Evolutionary conservation across 2,113 vertebrate genomes (phyloP).

Genomic region (Porphyrio hochstetteri): DNA sequence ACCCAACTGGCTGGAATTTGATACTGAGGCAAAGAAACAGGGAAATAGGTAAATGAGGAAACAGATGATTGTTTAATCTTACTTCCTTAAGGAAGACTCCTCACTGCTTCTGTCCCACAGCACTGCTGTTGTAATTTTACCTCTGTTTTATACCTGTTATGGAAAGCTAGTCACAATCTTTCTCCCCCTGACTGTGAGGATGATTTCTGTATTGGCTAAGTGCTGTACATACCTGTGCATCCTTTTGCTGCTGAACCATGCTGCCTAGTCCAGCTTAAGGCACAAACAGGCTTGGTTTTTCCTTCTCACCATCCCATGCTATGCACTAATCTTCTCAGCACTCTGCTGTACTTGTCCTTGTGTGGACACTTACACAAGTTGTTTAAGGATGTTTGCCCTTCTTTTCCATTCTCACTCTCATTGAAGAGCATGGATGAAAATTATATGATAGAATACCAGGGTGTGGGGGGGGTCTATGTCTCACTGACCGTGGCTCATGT

Average conservation of each 20-base stretch:
- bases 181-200: not conserved
- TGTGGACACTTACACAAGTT: not conserved
- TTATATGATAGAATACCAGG: not conserved
- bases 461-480: not conserved
- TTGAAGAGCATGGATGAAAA: not conserved
- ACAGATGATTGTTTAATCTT: not conserved
- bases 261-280: not conserved
- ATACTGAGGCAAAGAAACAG: not conserved
- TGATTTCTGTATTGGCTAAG: not conserved
- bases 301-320: not conserved
- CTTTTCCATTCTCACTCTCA: not conserved
- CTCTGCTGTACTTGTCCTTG: not conserved
- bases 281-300: not conserved
- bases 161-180: not conserved
- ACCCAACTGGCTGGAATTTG: not conserved
- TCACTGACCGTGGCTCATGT: not conserved
- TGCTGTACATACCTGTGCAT: not conserved
- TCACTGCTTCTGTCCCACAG: not conserved
- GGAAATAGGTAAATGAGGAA: not conserved
- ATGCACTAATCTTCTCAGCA: fast-evolving
- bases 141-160: not conserved
- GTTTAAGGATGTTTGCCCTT: not conserved
- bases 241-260: fast-evolving
- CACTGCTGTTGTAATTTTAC: not conserved
- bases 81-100: not conserved